phyloP scores from a whole-genome alignment of 1,140 invertebrate genomes.

The Akabosia matsudoensis region DNA sequence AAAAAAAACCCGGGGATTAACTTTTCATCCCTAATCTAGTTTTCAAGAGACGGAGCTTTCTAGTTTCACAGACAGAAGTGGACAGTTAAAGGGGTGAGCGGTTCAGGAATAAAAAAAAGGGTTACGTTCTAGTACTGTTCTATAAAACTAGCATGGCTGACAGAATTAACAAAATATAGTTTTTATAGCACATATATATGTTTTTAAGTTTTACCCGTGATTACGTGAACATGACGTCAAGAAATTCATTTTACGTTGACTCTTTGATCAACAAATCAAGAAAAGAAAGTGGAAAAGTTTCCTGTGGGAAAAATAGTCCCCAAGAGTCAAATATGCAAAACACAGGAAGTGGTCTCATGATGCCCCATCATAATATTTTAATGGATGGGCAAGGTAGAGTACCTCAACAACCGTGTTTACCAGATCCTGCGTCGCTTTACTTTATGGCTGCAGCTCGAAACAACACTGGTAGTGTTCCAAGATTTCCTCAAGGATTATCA shows the following conservation, averaged over 20 bases:
- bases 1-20: background rate
- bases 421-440: background rate
- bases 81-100: background rate
- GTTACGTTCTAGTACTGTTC: no score
- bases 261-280: constrained; percentile 3
- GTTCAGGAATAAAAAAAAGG: no score
- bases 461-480: background rate
- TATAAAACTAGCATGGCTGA: no score
- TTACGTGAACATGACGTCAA: background rate
- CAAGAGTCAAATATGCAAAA: background rate
- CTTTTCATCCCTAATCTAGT: background rate
- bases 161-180: no score
- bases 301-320: background rate
- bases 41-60: background rate
- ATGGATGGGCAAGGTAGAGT: background rate
- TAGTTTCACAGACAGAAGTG: background rate
- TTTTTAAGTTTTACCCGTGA: no score
- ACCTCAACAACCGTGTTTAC: background rate
- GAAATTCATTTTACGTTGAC: background rate
- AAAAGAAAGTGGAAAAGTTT: background rate
- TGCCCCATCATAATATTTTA: background rate
- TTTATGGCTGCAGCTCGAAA: background rate
- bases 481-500: background rate
- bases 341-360: background rate
- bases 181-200: no score